Evolutionary conservation across 2,888 invertebrate species (phyloP).

Genomic region (Pantelozetes paolii): DNA sequence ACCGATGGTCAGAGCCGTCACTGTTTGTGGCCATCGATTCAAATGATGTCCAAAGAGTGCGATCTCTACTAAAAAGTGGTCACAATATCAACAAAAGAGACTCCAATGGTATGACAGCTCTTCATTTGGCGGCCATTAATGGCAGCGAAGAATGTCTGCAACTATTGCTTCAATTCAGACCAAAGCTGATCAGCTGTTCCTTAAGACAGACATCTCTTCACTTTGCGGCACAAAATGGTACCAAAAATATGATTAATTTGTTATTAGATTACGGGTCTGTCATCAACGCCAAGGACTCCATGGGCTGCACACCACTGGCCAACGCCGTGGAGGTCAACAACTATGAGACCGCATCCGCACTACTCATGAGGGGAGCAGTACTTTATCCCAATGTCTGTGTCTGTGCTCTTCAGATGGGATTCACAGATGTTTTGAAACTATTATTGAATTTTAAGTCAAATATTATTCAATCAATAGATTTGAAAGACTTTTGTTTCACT

Average conservation of each 20-base stretch:
- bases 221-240: constrained; percentile 20
- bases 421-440: background rate
- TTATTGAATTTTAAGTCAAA: constrained; percentile 18
- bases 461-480: constrained; percentile 1
- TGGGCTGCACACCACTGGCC: constrained; percentile 7
- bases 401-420: constrained; percentile 5
- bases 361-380: constrained; percentile 8
- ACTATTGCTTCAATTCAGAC: constrained; percentile 3
- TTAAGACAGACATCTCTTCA: constrained; percentile 15
- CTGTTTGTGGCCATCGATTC: constrained; percentile 8
- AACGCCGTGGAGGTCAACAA: background rate
- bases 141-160: constrained; percentile 23
- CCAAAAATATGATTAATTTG: constrained; percentile 10
- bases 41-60: background rate
- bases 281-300: constrained; percentile 8
- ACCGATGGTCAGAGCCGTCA: constrained; percentile 1
- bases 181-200: background rate
- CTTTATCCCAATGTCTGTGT: background rate
- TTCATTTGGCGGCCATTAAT: constrained; percentile 31
- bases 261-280: constrained; percentile 13
- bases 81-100: constrained; percentile 24
- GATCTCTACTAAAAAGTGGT: background rate
- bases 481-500: constrained; percentile 14
- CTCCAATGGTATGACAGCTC: constrained; percentile 14
- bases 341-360: background rate